Percentiles rank a stretch among this genome's conserved stretches.
phyloP scores from a whole-genome alignment of 2,888 invertebrate species.

The Andrena chrysosceles region DNA sequence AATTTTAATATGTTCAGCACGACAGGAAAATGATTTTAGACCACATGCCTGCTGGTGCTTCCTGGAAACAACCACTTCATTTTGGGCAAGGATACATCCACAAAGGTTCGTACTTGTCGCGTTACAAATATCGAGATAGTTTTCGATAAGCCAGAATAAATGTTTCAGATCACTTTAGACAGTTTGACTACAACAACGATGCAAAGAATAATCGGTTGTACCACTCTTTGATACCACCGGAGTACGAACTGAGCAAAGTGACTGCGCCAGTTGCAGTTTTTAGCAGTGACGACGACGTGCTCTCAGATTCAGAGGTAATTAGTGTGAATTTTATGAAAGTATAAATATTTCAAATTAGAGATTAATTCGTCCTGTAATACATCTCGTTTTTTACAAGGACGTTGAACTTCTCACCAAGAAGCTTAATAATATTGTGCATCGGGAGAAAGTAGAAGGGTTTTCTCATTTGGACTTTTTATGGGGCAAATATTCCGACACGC shows the following conservation, averaged over 20 bases:
- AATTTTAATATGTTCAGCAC: conserved; percentile 68
- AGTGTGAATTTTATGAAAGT: not conserved
- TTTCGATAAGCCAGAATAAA: conserved; percentile 20
- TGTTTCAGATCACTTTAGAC: conserved; percentile 76
- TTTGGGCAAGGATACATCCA: conserved; percentile 81
- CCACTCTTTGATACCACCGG: conserved; percentile 77
- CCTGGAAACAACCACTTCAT: conserved; percentile 82
- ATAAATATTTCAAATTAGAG: not conserved
- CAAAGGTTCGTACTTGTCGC: conserved; percentile 71
- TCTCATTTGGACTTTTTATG: conserved; percentile 83
- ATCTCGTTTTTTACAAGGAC: conserved; percentile 42
- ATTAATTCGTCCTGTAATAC: not conserved
- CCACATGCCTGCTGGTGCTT: conserved; percentile 82
- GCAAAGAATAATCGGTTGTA: conserved; percentile 77
- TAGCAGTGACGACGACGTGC: conserved; percentile 78
- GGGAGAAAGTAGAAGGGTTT: conserved; percentile 74
- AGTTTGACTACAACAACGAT: conserved; percentile 77
- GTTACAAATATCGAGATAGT: not conserved
- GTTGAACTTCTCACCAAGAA: conserved; percentile 39
- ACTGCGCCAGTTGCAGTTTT: conserved; percentile 79
- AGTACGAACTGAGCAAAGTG: conserved; percentile 78
- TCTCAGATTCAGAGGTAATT: conserved; percentile 77
- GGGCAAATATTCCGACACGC: conserved; percentile 76
- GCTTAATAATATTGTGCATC: conserved; percentile 72
- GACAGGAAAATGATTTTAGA: conserved; percentile 79